Base-by-base conservation (phyloP, 2,113 vertebrate species). In the Heloderma charlesbogerti region DNA sequence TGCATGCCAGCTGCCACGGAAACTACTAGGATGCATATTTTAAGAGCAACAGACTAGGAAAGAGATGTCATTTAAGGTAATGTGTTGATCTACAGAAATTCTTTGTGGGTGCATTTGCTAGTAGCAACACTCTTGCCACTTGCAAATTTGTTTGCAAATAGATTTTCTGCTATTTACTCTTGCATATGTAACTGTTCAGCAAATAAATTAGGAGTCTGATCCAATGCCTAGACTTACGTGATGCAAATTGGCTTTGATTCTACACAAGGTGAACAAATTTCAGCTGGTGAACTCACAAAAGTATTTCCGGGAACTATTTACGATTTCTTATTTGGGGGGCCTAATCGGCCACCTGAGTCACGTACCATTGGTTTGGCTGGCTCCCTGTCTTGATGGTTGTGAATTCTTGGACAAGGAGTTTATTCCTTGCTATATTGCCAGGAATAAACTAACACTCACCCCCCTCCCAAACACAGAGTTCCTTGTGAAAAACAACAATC, bases 141-240 rank as follows among this genome's bases (percentile, higher is more conserved):
- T 94, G 95, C 90, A 88, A 95, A 92, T 91, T 66, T 95, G 91
- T 94, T 94, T 94, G 89, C 93, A 94, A 91, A 91, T 75, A 94
- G 90, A 90, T 92, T 92, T 69, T 74, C 91, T 93, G 90, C 92
- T 92, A 88, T 90, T 79, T 84, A 84, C n/a, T 82, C 92, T 94
- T 94, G 88, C 88, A 94, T 91, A 94, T 92, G 67, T 95, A 93
- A 92, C 5, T 85, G 86, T 89, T 88, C 48, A 84, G 74, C 29
- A 94, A 88, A 95, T 94, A 95, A 93, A 88, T 91, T 87, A 92
- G 92, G 29, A 10, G 63, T 57, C 84, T 91, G 57, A 95, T 94
- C 94, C 91, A 96, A 92, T 93, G 89, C 86, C 84, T 91, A 66
- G 87, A 1, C 92, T 9, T 92, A 86, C 90, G 71, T 84, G 89